A percentile compares a stretch with the other conserved stretches of the same genome.
phyloP scores from a whole-genome alignment of 2,113 vertebrate species.

The Pleuronectes platessa region DNA sequence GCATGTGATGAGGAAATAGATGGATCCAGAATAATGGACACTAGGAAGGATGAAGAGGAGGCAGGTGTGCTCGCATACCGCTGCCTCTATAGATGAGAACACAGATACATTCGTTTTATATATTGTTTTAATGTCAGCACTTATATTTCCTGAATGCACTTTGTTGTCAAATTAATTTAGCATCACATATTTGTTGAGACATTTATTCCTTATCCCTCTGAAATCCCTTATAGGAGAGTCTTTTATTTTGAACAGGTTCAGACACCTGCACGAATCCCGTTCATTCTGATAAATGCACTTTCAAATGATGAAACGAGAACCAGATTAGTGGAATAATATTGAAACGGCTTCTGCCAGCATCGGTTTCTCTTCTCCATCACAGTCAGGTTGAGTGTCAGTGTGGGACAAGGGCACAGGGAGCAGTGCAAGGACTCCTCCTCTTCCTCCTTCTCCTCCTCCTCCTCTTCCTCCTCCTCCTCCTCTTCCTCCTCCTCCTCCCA shows the following conservation, averaged over 20 bases:
- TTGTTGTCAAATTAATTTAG: background rate
- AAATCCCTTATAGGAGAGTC: background rate
- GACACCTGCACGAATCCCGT: background rate
- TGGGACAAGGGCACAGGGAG: conserved; percentile 66
- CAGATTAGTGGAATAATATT: background rate
- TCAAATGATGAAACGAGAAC: background rate
- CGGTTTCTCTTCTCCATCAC: conserved; percentile 57
- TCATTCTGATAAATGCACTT: background rate
- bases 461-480: background rate
- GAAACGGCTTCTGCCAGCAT: background rate
- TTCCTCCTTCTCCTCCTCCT: background rate
- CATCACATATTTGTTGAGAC: background rate
- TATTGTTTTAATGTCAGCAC: background rate
- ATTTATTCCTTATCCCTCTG: background rate
- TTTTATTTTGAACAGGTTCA: conserved; percentile 20
- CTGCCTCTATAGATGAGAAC: too few relatives aligned
- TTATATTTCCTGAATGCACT: background rate
- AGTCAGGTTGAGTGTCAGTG: conserved; percentile 36
- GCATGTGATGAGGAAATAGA: background rate
- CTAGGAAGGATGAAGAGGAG: background rate
- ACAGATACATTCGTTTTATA: background rate
- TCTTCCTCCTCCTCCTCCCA: conserved; percentile 11
- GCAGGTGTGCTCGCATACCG: conserved; percentile 39
- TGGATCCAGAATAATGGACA: background rate
- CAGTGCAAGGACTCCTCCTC: conserved; percentile 54